Base-by-base conservation (phyloP, 2,797 vertebrate species). In the Sylvilagus floridanus region DNA sequence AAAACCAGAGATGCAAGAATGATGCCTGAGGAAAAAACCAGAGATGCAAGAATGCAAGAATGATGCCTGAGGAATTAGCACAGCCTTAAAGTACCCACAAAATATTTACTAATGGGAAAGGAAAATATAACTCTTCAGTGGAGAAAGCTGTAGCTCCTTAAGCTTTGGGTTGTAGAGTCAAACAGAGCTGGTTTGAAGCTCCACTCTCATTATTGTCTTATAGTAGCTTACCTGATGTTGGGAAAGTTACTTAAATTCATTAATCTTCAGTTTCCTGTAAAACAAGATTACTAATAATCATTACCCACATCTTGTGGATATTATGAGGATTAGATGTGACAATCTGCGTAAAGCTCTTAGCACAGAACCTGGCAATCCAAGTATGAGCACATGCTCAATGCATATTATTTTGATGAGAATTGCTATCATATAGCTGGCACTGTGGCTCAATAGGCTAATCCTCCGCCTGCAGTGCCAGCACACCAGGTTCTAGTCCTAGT, bases 161-260 rank as follows among this genome's bases (percentile, higher is more conserved):
- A 84, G 22, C 42, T 75, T 11, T 71, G 30, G 37, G 77, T 35
- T 90, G 65, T 42, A 14, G 72, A 83, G n/a, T 78, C 17, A 79
- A 90, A 85, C 21, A 73, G 22, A 88, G 69, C 9, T 86, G 35
- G 54, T 42, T 82, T 91, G 71, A 84, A 84, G 26, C 26, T 87
- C 32, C 14, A 10, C 47, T 83, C 83, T 19, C 22, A 79, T 63
- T 32, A 68, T 32, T 24, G 47, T 73, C 35, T 84, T 63, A 47
- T 69, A 78, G 57, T 77, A 60, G 65, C 77, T 65, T 71, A 32
- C 24, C 32, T 28, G 17, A 66, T 77, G 62, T 87, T 75, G 26
- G n/a, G 63, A 90, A 79, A 89, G 42, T 94, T 89, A 68, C n/a
- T 85, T 86, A 90, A 95, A 22, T 84, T 93, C 72, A 81, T 63